These are phyloP conservation scores for Tricholauxania praeusta DNA, from an alignment of 2,888 invertebrate genomes.

Conservation along the genomic window DNA sequence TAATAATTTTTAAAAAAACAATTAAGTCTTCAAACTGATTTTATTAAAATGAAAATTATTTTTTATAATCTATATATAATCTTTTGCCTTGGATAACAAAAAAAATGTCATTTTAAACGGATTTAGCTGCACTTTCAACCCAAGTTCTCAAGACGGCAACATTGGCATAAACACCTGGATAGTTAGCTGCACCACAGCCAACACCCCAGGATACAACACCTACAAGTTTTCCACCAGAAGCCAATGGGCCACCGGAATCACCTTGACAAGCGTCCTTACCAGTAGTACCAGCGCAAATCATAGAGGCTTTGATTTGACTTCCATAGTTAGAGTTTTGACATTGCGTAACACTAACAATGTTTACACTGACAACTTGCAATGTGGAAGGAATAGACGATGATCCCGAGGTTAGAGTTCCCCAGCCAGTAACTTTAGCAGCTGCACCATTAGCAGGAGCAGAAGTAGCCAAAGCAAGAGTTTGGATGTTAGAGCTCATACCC, in stretches of 20 bases:
- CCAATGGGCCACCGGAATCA: slow-evolving; percentile 55
- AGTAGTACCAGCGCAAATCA: slow-evolving; percentile 55
- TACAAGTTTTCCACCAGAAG: slow-evolving; percentile 42
- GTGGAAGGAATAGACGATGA: slow-evolving; percentile 55
- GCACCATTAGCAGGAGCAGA: slow-evolving; percentile 48
- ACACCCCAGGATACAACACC: slow-evolving; percentile 58
- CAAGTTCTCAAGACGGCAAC: slow-evolving; percentile 45
- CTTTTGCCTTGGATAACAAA: too few relatives aligned
- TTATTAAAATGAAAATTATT: too few relatives aligned
- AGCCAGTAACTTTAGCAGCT: slow-evolving; percentile 49
- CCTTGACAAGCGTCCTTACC: slow-evolving; percentile 60
- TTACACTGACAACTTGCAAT: slow-evolving; percentile 67
- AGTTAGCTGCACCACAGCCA: slow-evolving; percentile 49
- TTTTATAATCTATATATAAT: too few relatives aligned
- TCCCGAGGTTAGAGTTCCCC: slow-evolving; percentile 54
- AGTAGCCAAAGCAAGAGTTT: slow-evolving; percentile 65
- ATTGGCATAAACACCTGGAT: slow-evolving; percentile 55
- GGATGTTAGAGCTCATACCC: slow-evolving; percentile 62
- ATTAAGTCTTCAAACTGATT: too few relatives aligned
- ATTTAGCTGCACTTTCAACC: slow-evolving; percentile 37
- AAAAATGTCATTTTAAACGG: not conserved
- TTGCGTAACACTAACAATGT: slow-evolving; percentile 58
- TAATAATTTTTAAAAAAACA: too few relatives aligned
- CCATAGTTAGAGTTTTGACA: slow-evolving; percentile 69
- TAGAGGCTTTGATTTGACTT: slow-evolving; percentile 43